phyloP scores from a whole-genome alignment of 2,888 invertebrate genomes.

The Pherbina coryleti region DNA sequence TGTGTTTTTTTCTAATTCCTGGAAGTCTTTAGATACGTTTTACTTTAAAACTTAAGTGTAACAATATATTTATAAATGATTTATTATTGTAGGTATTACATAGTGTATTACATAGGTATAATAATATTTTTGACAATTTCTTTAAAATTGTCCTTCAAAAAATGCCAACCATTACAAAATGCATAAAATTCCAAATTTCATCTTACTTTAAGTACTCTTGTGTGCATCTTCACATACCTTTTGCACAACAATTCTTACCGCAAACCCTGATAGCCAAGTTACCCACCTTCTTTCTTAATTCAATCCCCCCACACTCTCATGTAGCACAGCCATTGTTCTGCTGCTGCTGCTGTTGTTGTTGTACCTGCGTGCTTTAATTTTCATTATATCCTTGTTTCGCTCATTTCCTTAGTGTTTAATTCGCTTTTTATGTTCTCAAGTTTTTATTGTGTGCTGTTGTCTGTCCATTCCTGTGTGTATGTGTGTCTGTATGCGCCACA shows the following conservation, averaged over 20 bases:
- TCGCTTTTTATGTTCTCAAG: constrained; percentile 42
- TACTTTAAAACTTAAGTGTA: too few relatives aligned
- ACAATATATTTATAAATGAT: too few relatives aligned
- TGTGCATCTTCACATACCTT: neutral
- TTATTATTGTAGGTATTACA: too few relatives aligned
- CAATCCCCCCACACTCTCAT: neutral
- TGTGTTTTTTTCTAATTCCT: too few relatives aligned
- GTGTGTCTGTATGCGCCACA: constrained; percentile 5
- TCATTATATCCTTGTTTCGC: constrained; percentile 39
- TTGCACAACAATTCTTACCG: neutral
- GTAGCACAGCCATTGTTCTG: constrained; percentile 9
- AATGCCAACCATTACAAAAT: too few relatives aligned
- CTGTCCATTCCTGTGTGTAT: constrained; percentile 33
- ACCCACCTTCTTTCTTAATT: neutral
- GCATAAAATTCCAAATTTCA: too few relatives aligned
- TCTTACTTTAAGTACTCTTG: too few relatives aligned
- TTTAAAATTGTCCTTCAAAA: too few relatives aligned
- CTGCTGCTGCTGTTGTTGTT: constrained; percentile 11
- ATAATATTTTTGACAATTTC: too few relatives aligned
- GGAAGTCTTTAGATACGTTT: too few relatives aligned
- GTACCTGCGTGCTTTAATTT: constrained; percentile 39
- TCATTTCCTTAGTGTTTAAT: constrained; percentile 42
- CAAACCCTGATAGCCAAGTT: neutral
- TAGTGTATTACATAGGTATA: too few relatives aligned
- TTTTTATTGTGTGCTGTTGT: constrained; percentile 39